Conservation (phyloP, 2,888 invertebrate genomes). For the Sphaeridia pumilis region DNA sequence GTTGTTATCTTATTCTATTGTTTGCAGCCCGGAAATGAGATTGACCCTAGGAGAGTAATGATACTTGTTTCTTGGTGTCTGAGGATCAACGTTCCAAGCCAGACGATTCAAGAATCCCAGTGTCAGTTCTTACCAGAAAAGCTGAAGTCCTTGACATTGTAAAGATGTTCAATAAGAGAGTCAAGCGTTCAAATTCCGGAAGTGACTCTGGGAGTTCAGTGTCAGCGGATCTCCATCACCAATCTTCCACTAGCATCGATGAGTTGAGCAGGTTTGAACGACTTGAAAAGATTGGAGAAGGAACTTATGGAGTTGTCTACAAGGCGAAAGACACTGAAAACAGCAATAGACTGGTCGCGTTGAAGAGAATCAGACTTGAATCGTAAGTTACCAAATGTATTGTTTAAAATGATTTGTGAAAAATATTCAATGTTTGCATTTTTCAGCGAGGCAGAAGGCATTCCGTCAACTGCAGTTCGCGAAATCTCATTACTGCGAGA, state of each 20-base stretch:
- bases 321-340: slow-evolving; percentile 99
- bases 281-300: slow-evolving; percentile 99
- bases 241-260: slow-evolving; percentile 3
- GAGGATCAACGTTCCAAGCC: too few species aligned
- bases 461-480: slow-evolving; percentile 91
- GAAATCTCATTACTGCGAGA: slow-evolving; percentile 90
- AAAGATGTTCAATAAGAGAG: too few species aligned
- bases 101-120: too few species aligned
- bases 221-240: too few species aligned
- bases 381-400: slow-evolving; percentile 74
- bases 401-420: too few species aligned
- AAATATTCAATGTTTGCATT: too few species aligned
- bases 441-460: slow-evolving; percentile 82
- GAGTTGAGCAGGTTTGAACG: slow-evolving; percentile 91
- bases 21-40: too few species aligned
- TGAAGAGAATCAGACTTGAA: slow-evolving; percentile 96
- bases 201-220: background rate
- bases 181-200: background rate
- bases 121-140: too few species aligned
- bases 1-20: too few species aligned
- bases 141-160: too few species aligned
- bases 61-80: too few species aligned
- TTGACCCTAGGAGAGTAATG: too few species aligned
- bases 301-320: slow-evolving; percentile 99
- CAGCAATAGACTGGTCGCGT: slow-evolving; percentile 97